Conservation (phyloP, 2,113 vertebrate species). For the Chrysochloris asiatica region DNA sequence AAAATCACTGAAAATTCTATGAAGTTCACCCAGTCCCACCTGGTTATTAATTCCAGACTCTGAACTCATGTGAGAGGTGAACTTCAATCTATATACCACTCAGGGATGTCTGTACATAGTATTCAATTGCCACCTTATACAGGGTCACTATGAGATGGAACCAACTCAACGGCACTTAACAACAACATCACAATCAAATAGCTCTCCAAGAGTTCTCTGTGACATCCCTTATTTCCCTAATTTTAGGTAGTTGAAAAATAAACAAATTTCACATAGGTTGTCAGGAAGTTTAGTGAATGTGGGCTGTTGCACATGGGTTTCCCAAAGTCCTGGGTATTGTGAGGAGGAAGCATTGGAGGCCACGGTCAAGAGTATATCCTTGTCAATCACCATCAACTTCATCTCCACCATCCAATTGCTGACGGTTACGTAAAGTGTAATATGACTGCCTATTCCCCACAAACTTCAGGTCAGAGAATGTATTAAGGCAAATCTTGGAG, state of each 20-base stretch:
- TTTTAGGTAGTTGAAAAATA: not conserved
- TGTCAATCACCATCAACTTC: not conserved
- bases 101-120: not conserved
- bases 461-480: not conserved
- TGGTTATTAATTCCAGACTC: not conserved
- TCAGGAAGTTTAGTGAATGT: constrained; percentile 17
- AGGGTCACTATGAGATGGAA: no score
- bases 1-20: not conserved
- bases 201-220: not conserved
- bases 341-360: not conserved
- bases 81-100: not conserved
- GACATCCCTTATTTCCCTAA: not conserved
- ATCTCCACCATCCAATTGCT: not conserved
- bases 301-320: not conserved
- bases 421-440: not conserved
- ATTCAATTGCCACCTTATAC: no score
- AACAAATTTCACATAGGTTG: not conserved
- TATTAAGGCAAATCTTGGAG: not conserved
- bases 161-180: no score
- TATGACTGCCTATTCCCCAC: not conserved
- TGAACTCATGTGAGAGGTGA: not conserved
- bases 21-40: not conserved
- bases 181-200: not conserved
- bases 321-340: not conserved
- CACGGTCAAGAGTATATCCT: not conserved